Evolutionary conservation across 1,140 invertebrate genomes (phyloP).

Genomic region (Notospermus geniculatus): DNA sequence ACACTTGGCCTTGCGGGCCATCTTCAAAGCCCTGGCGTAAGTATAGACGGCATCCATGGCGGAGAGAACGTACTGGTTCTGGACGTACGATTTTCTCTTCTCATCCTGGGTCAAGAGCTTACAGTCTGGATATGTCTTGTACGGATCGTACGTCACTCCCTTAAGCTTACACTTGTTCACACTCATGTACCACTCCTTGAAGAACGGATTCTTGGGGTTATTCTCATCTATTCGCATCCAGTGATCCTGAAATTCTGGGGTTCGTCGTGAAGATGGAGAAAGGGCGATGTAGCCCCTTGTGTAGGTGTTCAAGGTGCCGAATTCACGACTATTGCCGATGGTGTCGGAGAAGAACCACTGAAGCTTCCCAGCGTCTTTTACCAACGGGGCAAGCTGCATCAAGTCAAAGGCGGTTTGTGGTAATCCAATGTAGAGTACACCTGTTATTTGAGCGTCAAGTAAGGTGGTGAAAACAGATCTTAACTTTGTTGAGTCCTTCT

Average conservation of each 20-base stretch:
- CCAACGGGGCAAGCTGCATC: slow-evolving; percentile 25
- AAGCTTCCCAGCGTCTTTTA: slow-evolving; percentile 20
- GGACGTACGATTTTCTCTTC: slow-evolving; percentile 23
- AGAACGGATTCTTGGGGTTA: slow-evolving; percentile 51
- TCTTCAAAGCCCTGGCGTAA: slow-evolving; percentile 51
- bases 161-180: slow-evolving; percentile 32
- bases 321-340: slow-evolving; percentile 25
- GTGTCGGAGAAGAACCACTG: slow-evolving; percentile 38
- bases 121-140: not conserved
- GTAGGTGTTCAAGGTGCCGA: slow-evolving; percentile 25
- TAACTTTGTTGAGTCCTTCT: slow-evolving; percentile 17
- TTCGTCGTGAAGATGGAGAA: slow-evolving; percentile 23
- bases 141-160: slow-evolving; percentile 17
- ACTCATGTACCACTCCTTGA: slow-evolving; percentile 53
- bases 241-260: slow-evolving; percentile 38
- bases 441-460: slow-evolving; percentile 22
- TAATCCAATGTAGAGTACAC: slow-evolving; percentile 31
- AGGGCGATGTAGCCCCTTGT: slow-evolving; percentile 35
- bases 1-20: slow-evolving; percentile 51
- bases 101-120: not conserved
- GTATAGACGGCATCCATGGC: slow-evolving; percentile 55
- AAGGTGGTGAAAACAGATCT: slow-evolving; percentile 16
- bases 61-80: slow-evolving; percentile 52
- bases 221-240: slow-evolving; percentile 40
- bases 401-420: slow-evolving; percentile 17